These are phyloP conservation scores for Decapterus maruadsi DNA, from an alignment of 2,797 vertebrate genomes.

Conservation along the genomic window DNA sequence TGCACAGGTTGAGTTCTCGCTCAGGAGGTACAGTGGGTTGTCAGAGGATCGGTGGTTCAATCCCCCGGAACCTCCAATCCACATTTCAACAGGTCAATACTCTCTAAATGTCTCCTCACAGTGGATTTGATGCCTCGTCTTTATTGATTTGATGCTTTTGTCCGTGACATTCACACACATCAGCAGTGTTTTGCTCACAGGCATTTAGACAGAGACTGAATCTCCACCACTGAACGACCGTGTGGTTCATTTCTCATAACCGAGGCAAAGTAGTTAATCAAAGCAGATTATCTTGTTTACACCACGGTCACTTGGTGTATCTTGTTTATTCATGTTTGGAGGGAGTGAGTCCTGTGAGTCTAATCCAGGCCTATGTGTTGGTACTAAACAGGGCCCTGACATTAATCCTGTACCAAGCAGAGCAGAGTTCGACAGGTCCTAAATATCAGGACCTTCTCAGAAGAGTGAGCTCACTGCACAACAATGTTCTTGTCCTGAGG, in stretches of 20 bases:
- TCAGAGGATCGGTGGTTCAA: too few species aligned
- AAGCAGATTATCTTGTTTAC: neutral
- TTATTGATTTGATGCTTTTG: too few species aligned
- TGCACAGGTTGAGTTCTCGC: neutral
- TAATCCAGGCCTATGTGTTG: neutral
- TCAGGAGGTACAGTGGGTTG: too few species aligned
- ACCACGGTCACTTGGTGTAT: neutral
- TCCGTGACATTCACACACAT: too few species aligned
- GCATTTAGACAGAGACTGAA: neutral
- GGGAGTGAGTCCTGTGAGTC: neutral
- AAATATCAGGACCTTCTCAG: neutral
- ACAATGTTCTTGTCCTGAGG: neutral
- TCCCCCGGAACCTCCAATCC: too few species aligned
- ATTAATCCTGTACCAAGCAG: neutral
- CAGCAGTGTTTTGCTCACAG: too few species aligned
- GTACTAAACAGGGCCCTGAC: neutral
- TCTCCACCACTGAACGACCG: neutral
- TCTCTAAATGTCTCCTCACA: too few species aligned
- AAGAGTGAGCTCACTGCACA: slow-evolving; percentile 18
- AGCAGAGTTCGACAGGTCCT: neutral
- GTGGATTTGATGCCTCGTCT: too few species aligned
- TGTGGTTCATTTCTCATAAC: neutral
- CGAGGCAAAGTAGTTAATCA: neutral
- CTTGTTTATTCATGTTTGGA: too few species aligned
- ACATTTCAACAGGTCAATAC: too few species aligned